Conservation (phyloP, 2,888 invertebrate species). For the Dendrolimus pini region DNA sequence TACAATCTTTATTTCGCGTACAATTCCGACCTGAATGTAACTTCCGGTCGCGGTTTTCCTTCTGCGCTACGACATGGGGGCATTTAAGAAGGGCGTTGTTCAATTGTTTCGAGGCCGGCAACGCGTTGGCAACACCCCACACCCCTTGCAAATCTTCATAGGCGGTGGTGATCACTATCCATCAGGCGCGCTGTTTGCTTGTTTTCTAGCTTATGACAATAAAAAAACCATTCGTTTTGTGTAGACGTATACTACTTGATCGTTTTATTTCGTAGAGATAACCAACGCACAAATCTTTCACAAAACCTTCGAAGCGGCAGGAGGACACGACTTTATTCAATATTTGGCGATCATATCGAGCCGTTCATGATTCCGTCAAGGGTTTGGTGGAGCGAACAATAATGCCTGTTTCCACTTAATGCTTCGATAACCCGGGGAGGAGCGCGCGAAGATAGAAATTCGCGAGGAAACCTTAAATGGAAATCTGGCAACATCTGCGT, state of each 20-base stretch:
- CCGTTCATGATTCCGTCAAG: conserved; percentile 32
- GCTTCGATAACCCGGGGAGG: conserved; percentile 41
- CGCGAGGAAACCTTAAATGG: conserved; percentile 38
- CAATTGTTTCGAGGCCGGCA: background rate
- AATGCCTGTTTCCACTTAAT: conserved; percentile 54
- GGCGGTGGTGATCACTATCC: background rate
- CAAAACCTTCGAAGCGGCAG: background rate
- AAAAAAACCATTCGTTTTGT: background rate
- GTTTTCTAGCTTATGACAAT: background rate
- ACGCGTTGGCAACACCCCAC: background rate
- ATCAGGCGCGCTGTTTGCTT: background rate
- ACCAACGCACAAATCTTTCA: background rate
- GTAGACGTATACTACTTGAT: conserved; percentile 1
- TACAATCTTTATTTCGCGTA: no score
- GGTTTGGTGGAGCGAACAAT: conserved; percentile 47
- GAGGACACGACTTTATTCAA: conserved; percentile 31
- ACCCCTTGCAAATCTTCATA: background rate
- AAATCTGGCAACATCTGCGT: conserved; percentile 32
- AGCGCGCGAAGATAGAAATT: conserved; percentile 33
- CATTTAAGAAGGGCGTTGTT: no score
- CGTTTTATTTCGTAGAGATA: background rate
- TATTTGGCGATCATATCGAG: conserved; percentile 49
- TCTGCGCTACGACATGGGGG: no score
- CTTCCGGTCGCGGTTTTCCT: no score
- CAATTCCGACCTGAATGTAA: no score